Percentiles rank a stretch among this genome's conserved stretches.
phyloP scores from a whole-genome alignment of 2,888 invertebrate genomes.

The Thera britannica region DNA sequence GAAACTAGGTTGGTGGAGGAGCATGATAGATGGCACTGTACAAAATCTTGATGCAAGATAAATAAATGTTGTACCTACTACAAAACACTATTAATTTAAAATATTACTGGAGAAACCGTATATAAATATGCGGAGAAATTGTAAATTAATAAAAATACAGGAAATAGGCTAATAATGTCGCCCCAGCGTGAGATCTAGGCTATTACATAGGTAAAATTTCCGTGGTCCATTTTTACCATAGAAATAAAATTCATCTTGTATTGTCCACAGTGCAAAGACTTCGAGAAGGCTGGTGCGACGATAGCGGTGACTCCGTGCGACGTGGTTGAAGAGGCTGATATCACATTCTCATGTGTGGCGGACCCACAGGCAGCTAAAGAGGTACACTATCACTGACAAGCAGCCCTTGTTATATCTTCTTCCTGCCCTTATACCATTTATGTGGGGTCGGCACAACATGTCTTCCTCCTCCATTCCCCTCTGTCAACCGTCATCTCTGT shows the following conservation, averaged over 20 bases:
- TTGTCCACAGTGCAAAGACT: constrained; percentile 90
- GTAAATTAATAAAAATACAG: no score
- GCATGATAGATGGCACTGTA: constrained; percentile 56
- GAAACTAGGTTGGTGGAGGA: constrained; percentile 28
- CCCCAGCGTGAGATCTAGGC: not conserved
- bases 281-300: constrained; percentile 93
- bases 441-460: no score
- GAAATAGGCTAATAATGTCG: not conserved
- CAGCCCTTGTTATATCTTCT: no score
- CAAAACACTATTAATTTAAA: no score
- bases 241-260: not conserved
- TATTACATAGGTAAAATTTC: not conserved
- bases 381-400: constrained; percentile 72
- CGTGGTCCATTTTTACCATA: not conserved
- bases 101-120: no score
- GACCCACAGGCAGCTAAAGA: constrained; percentile 97
- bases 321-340: constrained; percentile 95
- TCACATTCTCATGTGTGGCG: constrained; percentile 97
- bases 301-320: constrained; percentile 96
- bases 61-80: no score
- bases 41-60: not conserved
- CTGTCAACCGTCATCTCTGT: no score
- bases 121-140: not conserved
- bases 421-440: no score
- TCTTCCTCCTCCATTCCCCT: no score